A percentile compares a stretch with the other conserved stretches of the same genome.
Evolutionary conservation across 2,888 invertebrate genomes (phyloP).

Genomic region (Noctua janthe): DNA sequence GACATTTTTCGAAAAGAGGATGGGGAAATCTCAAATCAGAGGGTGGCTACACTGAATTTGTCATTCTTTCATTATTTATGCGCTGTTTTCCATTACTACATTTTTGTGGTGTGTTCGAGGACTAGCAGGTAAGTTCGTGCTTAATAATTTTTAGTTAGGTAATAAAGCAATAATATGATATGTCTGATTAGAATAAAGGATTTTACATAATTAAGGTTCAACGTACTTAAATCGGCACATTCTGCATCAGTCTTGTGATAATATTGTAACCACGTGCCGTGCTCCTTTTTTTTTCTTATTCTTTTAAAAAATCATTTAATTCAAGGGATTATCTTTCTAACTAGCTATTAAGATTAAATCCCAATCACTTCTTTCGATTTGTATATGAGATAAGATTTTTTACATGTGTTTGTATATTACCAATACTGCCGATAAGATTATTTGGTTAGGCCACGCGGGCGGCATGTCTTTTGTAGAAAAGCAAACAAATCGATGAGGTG

Average conservation of each 20-base stretch:
- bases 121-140: background rate
- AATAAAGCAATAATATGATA: background rate
- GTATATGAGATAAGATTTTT: constrained; percentile 42
- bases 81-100: background rate
- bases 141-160: background rate
- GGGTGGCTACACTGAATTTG: background rate
- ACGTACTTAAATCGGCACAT: background rate
- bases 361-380: constrained; percentile 34
- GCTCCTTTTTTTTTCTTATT: background rate
- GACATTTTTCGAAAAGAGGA: background rate
- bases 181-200: background rate
- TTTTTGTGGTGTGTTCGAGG: background rate
- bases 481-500: constrained; percentile 54
- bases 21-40: background rate
- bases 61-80: background rate
- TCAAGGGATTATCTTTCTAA: background rate
- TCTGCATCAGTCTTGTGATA: background rate
- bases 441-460: constrained; percentile 65
- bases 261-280: constrained; percentile 27
- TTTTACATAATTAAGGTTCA: background rate
- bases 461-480: constrained; percentile 45
- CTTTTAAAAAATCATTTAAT: too few species aligned
- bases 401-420: constrained; percentile 27
- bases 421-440: constrained; percentile 68
- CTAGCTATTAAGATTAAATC: constrained; percentile 15